phyloP scores from a whole-genome alignment of 2,797 vertebrate species.

The Typhlichthys eigenmanni region DNA sequence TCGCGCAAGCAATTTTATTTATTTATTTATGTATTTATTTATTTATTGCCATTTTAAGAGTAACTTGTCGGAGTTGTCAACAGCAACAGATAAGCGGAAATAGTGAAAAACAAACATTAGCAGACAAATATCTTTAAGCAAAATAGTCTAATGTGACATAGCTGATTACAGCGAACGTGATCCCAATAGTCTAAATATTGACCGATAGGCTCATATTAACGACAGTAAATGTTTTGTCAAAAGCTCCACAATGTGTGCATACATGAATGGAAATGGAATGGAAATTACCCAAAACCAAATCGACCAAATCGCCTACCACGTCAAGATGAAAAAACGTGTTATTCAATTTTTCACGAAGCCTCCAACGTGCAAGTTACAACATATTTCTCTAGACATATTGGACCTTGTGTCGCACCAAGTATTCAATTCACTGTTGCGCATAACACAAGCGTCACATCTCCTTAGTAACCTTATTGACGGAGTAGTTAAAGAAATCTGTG shows the following conservation, averaged over 20 bases:
- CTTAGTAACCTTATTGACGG: conserved; percentile 83
- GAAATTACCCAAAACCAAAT: neutral
- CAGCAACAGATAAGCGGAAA: too few species aligned
- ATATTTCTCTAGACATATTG: conserved; percentile 10
- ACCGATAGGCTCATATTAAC: too few species aligned
- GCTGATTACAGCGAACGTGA: too few species aligned
- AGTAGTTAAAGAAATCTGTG: conserved; percentile 70
- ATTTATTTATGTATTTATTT: too few species aligned
- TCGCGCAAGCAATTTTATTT: too few species aligned
- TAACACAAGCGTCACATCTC: conserved; percentile 80
- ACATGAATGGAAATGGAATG: too few species aligned
- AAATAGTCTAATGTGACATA: too few species aligned
- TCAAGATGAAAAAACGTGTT: neutral
- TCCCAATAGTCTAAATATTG: too few species aligned
- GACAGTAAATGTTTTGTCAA: neutral
- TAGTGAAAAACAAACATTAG: too few species aligned
- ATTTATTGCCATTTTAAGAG: too few species aligned
- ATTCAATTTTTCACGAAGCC: neutral
- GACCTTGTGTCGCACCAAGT: conserved; percentile 27
- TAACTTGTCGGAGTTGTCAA: too few species aligned
- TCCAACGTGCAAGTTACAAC: neutral
- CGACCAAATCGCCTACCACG: conserved; percentile 13
- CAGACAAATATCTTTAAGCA: too few species aligned
- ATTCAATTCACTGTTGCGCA: conserved; percentile 58
- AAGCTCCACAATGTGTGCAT: conserved; percentile 17